phyloP scores from a whole-genome alignment of 1,140 invertebrate genomes.

The Galleria mellonella region DNA sequence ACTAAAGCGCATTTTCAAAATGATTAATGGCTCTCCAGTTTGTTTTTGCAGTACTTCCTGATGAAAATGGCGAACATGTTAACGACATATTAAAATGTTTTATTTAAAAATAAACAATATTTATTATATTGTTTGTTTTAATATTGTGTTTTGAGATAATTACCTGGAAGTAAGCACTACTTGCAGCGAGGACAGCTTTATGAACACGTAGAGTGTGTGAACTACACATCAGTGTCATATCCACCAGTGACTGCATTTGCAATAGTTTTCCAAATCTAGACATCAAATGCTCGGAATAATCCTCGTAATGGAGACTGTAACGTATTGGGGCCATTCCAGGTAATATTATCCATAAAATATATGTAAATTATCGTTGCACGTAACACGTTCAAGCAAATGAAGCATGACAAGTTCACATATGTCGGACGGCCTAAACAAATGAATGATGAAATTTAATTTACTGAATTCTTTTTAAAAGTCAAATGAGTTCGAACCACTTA shows the following conservation, averaged over 20 bases:
- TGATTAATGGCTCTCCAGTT: slow-evolving; percentile 57
- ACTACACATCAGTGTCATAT: slow-evolving; percentile 77
- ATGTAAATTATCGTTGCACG: background rate
- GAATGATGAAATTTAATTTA: slow-evolving; percentile 16
- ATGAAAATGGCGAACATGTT: too few relatives aligned
- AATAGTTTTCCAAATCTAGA: slow-evolving; percentile 76
- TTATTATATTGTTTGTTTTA: too few relatives aligned
- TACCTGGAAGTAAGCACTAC: slow-evolving; percentile 79
- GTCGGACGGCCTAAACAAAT: slow-evolving; percentile 18
- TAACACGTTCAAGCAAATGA: too few relatives aligned
- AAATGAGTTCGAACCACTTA: too few relatives aligned
- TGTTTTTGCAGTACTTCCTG: slow-evolving; percentile 64
- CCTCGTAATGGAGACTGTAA: slow-evolving; percentile 75
- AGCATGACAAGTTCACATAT: background rate
- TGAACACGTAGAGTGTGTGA: slow-evolving; percentile 77
- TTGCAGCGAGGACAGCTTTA: slow-evolving; percentile 77
- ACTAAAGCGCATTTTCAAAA: slow-evolving; percentile 63
- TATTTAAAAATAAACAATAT: too few relatives aligned
- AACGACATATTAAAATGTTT: too few relatives aligned
- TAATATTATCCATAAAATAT: slow-evolving; percentile 4
- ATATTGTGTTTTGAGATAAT: slow-evolving; percentile 1
- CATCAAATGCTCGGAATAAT: slow-evolving; percentile 75
- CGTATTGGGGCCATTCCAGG: slow-evolving; percentile 58
- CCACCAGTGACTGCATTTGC: slow-evolving; percentile 76
- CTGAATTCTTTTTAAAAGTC: background rate